A percentile compares a stretch with the other conserved stretches of the same genome.
phyloP scores from a whole-genome alignment of 2,888 invertebrate genomes.

The Plagiodera versicolora region DNA sequence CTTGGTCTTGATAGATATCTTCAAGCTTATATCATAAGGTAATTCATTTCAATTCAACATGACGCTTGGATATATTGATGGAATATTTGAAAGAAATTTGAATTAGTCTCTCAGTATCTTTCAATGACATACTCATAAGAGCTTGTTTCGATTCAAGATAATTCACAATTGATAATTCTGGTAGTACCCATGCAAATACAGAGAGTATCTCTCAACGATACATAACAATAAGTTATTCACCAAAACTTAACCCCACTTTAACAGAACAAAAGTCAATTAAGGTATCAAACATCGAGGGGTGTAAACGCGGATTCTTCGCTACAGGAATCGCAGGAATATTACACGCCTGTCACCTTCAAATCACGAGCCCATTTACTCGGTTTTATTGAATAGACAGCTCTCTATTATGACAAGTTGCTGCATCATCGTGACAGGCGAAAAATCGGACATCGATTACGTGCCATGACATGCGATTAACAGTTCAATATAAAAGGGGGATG shows the following conservation, averaged over 20 bases:
- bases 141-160: constrained; percentile 8
- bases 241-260: too few relatives aligned
- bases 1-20: not conserved
- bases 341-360: constrained; percentile 43
- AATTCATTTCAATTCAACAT: constrained; percentile 20
- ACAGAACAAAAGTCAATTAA: too few relatives aligned
- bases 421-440: constrained; percentile 38
- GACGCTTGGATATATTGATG: constrained; percentile 18
- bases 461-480: too few relatives aligned
- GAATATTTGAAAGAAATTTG: constrained; percentile 21
- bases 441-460: too few relatives aligned
- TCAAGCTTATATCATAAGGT: not conserved
- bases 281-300: not conserved
- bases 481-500: too few relatives aligned
- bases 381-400: constrained; percentile 44
- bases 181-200: too few relatives aligned
- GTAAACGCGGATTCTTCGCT: not conserved
- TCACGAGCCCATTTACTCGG: constrained; percentile 37
- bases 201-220: too few relatives aligned
- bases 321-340: not conserved
- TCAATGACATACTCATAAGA: constrained; percentile 25
- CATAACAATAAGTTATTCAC: too few relatives aligned
- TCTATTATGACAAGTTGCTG: constrained; percentile 45
- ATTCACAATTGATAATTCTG: too few relatives aligned
- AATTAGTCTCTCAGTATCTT: constrained; percentile 20